Evolutionary conservation across 2,888 invertebrate species (phyloP), one percentile per base, ranked within the genome.

Genomic region (Rhamnusium bicolor): DNA sequence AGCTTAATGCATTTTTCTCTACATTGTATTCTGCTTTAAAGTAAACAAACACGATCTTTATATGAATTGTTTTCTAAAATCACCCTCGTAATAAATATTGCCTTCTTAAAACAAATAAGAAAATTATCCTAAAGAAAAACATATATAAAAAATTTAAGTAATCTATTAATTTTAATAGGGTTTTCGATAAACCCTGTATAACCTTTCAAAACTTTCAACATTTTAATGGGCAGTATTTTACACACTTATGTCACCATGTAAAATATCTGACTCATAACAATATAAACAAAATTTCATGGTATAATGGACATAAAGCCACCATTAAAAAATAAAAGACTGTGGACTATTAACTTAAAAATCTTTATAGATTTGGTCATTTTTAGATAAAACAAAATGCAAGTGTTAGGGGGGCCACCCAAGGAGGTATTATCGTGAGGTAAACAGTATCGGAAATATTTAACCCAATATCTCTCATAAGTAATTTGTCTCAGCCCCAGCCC

Each of bases 401-500:
- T 24, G 54, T 51, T 24, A n/a, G 29, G 32, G n/a, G 10, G 67
- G 56, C 67, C 67, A 67, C 67, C 67, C 67, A 67, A 12, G 56
- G 24, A 19, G 65, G 14, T 29, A 27, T 14, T 24, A 19, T 32
- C 60, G 18, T 18, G 56, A 67, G 14, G 29, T 40, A 32, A 65
- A 53, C 53, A 61, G 14, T 68, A 73, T 73, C 69, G 73, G 67
- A 71, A 70, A 61, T 67, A 54, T 61, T 73, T 72, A 67, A 27
- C 65, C 70, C 72, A 67, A 65, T 69, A 68, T 75, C 72, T 67
- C 60, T 62, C 19, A 19, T 12, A 51, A 40, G 67, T 47, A 67
- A 67, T 67, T 67, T 67, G 67, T 67, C 67, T 40, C 46, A 67
- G 56, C 40, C 54, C 46, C 65, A 24, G 53, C 32, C 53, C 75